Evolutionary conservation across 2,113 vertebrate species (phyloP), one percentile per base, ranked within the genome.

Genomic region (Cephalopterus ornatus): DNA sequence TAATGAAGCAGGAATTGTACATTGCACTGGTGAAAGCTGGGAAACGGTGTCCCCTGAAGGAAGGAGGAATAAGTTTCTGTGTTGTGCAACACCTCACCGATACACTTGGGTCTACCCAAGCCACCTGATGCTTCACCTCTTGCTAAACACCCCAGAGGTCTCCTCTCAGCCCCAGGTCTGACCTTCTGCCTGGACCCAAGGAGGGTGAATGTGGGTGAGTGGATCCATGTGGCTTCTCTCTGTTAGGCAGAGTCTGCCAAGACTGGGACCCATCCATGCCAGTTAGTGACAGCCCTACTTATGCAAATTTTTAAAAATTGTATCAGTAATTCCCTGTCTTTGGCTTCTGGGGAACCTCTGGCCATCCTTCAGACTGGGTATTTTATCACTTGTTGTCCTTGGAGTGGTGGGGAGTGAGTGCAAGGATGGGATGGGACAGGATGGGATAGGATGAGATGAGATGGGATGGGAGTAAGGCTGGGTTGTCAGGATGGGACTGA

Each of bases 391-490:
- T 22, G 5, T 26, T 66, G 53, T 26, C 23, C 23, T 55, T 28
- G 39, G 14, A 18, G 23, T 44, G n/a, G 15, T 0, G 1, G 24
- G 33, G 10, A 68, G 4, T 14, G 10, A 67, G 3, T 17, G 20
- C 33, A 71, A 35, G 19, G 63, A 11, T 21, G n/a, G 58, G 32
- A 12, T 65, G 37, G 61, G 37, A 49, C 4, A 8, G 22, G n/a
- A 71, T 39, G 11, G 49, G 50, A 15, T 33, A 11, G 24, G 35
- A 73, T 52, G 50, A 27, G 49, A 50, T 27, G 49, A 50, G 49
- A 27, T 67, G 18, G 3, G 26, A 20, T 41, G 17, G 27, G 39
- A 75, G 49, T 17, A 59, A 68, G 28, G 55, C 28, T 46, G 74
- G 21, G 15, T 13, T 58, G 62, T 75, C 61, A 20, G 65, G 37